Base-by-base conservation (phyloP, 2,113 vertebrate species). In the Mustela nigripes region DNA sequence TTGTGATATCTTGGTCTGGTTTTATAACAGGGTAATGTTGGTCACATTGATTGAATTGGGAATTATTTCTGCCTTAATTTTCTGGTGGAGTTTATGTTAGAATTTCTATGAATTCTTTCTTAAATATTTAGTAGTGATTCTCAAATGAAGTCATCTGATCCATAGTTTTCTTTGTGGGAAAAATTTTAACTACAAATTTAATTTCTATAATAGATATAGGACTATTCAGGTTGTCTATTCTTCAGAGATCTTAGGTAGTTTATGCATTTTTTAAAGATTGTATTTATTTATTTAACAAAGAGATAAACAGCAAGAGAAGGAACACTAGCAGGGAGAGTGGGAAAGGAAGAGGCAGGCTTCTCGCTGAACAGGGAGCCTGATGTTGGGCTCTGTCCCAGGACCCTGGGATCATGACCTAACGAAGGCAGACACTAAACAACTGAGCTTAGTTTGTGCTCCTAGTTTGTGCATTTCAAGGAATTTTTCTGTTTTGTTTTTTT, bases 71-170 rank as follows among this genome's bases (percentile, higher is more conserved):
- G 60, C 15, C 22, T 26, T 22, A 65, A 45, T n/a, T 95, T 85
- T 90, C 71, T 74, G 24, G 22, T 39, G 12, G 18, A 58, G 22
- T 85, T 89, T 73, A 39, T 4, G 22, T 74, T 42, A 83, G 45
- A 94, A 33, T 74, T 31, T 60, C 74, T 76, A 60, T 18, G 12
- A 69, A 26, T 84, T 93, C 10, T 48, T 65, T 31, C 7, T 94
- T 94, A 91, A 74, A 58, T 87, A 58, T 74, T 48, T 94, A 74
- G 63, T 45, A 79, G 22, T 36, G 80, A 56, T 81, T 96, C 31
- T 81, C 42, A 73, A 31, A 31, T 86, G 31, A 91, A 73, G n/a
- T 3, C 10, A 24, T 91, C 48, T 76, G 42, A 2, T 3, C 67
- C 88, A 22, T 48, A 92, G 8, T 36, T 81, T 33, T 76, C 18